Conservation (phyloP, 2,113 vertebrate species). For the Ancistrus triradiatus region DNA sequence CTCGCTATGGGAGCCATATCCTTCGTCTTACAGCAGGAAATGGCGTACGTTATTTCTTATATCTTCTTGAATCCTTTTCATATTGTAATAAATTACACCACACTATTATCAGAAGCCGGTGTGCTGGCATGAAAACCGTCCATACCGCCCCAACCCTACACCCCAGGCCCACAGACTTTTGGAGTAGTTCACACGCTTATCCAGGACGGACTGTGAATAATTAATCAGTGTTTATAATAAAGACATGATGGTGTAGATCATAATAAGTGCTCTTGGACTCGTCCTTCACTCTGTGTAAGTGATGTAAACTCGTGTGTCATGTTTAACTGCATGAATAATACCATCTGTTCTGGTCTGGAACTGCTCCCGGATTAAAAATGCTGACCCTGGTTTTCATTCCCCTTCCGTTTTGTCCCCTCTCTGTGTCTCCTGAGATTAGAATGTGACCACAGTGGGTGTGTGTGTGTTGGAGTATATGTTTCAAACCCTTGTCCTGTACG, state of each 20-base stretch:
- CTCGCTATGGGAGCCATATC: no score
- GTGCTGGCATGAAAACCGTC: no score
- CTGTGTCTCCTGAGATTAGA: slow-evolving; percentile 23
- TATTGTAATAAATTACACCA: no score
- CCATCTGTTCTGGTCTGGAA: slow-evolving; percentile 36
- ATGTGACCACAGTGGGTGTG: not conserved
- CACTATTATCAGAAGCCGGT: no score
- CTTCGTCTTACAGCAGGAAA: no score
- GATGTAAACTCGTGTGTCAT: slow-evolving; percentile 46
- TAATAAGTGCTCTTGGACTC: slow-evolving; percentile 26
- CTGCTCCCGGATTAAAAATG: slow-evolving; percentile 46
- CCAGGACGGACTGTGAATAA: no score
- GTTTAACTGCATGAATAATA: slow-evolving; percentile 48
- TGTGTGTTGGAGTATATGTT: slow-evolving; percentile 2
- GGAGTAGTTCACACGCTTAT: no score
- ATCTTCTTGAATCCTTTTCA: no score
- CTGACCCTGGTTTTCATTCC: slow-evolving; percentile 43
- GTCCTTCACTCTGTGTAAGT: slow-evolving; percentile 25
- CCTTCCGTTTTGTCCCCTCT: slow-evolving; percentile 28
- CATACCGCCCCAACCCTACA: no score
- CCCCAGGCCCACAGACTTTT: no score
- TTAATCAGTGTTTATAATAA: not conserved
- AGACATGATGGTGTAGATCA: slow-evolving; percentile 16
- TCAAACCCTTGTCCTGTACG: no score
- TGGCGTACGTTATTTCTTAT: no score